Percentiles rank a stretch among this genome's conserved stretches.
These are phyloP conservation scores for Pachyrhynchus sulphureomaculatus DNA, from an alignment of 1,140 invertebrate genomes.

Conservation along the genomic window DNA sequence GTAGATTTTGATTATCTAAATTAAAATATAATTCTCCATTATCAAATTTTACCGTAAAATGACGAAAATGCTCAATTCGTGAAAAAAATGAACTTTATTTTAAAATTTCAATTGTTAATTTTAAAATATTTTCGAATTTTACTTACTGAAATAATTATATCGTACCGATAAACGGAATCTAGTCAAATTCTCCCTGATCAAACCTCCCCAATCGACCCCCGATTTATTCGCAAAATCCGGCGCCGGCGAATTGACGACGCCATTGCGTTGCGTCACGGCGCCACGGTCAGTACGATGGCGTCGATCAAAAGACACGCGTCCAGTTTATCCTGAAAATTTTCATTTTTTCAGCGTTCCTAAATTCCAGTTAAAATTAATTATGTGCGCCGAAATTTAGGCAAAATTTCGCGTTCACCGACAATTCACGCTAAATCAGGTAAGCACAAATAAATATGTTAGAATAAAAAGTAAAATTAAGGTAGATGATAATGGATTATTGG, in stretches of 20 bases:
- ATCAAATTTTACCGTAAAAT: no score
- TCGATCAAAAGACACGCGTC: slow-evolving; percentile 11
- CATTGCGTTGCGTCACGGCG: slow-evolving; percentile 32
- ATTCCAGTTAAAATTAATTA: neutral
- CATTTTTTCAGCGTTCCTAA: neutral
- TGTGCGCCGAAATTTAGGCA: slow-evolving; percentile 4
- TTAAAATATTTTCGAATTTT: no score
- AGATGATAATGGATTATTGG: neutral
- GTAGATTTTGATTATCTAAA: no score
- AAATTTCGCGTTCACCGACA: slow-evolving; percentile 12
- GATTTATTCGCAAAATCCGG: slow-evolving; percentile 16
- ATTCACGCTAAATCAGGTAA: slow-evolving; percentile 27
- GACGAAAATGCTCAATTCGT: no score
- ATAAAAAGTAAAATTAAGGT: neutral
- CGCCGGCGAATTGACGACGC: slow-evolving; percentile 27
- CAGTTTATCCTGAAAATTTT: neutral
- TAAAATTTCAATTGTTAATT: no score
- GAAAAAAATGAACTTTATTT: no score
- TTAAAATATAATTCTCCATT: no score
- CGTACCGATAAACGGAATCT: no score
- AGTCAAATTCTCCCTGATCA: neutral
- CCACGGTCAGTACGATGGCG: slow-evolving; percentile 29
- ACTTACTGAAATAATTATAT: no score
- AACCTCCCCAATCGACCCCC: slow-evolving; percentile 1
- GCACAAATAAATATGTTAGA: neutral